Evolutionary conservation across 2,888 invertebrate species (phyloP).

Genomic region (Busseola fusca): DNA sequence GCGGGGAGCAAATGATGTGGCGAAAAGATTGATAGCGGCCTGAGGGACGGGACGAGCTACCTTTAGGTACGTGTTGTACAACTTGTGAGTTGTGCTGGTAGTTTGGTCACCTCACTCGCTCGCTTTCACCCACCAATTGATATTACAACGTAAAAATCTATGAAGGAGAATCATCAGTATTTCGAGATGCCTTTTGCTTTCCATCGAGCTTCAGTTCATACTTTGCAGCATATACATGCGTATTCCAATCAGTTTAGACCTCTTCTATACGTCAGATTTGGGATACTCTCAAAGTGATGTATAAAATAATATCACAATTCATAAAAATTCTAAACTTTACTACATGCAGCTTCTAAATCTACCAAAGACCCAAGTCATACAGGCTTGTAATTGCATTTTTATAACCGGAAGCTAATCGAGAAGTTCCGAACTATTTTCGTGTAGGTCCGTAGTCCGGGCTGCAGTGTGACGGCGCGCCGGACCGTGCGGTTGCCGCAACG

Average conservation of each 20-base stretch:
- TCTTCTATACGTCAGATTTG: neutral
- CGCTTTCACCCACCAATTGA: conserved; percentile 12
- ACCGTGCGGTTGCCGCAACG: conserved; percentile 67
- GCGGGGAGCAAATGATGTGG: conserved; percentile 88
- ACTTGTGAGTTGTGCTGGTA: conserved; percentile 41
- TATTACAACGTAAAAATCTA: neutral
- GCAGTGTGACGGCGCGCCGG: conserved; percentile 64
- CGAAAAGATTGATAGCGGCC: conserved; percentile 86
- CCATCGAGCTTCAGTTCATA: conserved; percentile 1
- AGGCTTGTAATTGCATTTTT: conserved; percentile 20
- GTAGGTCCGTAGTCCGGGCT: conserved; percentile 43
- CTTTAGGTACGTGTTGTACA: conserved; percentile 56
- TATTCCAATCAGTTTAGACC: neutral
- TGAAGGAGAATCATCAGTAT: neutral
- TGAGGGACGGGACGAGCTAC: conserved; percentile 61
- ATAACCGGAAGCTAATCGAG: conserved; percentile 35
- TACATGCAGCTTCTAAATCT: neutral
- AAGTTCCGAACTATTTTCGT: conserved; percentile 62
- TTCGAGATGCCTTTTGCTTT: conserved; percentile 9
- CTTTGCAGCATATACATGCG: neutral
- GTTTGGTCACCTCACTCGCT: conserved; percentile 38
- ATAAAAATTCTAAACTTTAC: neutral
- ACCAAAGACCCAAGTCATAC: neutral
- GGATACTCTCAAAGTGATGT: neutral
- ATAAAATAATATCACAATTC: neutral